These are phyloP conservation scores for Helicoverpa zea DNA, from an alignment of 1,140 invertebrate species.

Conservation along the genomic window DNA sequence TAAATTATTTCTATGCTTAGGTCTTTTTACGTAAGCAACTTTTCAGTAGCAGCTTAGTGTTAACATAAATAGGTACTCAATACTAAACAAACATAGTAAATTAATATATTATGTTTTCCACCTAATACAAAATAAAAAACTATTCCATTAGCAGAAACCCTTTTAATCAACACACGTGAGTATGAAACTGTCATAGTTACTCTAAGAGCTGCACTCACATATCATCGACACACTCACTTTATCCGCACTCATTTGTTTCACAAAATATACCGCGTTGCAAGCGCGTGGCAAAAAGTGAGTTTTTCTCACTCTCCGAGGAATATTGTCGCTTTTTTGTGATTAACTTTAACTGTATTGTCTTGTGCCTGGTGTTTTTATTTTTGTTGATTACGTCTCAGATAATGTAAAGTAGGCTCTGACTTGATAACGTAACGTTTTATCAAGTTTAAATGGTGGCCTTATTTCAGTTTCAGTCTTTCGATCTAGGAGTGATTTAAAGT, in stretches of 20 bases:
- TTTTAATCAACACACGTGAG: not conserved
- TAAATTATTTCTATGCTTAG: too few species aligned
- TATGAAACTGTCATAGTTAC: not conserved
- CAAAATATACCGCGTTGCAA: not conserved
- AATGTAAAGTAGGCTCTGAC: not conserved
- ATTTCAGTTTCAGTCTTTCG: too few species aligned
- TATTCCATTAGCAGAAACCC: not conserved
- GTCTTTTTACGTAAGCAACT: too few species aligned
- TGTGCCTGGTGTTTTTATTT: not conserved
- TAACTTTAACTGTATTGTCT: not conserved
- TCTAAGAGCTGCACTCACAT: not conserved
- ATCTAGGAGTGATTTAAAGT: too few species aligned
- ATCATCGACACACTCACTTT: constrained; percentile 15
- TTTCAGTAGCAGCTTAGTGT: too few species aligned
- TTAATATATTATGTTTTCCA: not conserved
- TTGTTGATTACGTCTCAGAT: not conserved
- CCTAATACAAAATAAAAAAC: not conserved
- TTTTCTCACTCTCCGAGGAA: not conserved
- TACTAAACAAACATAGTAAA: not conserved
- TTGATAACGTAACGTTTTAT: too few species aligned
- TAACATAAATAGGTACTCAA: not conserved
- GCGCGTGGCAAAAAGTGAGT: not conserved
- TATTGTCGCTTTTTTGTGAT: not conserved
- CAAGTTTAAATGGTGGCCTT: too few species aligned
- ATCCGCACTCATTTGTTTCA: not conserved